Percentiles rank a stretch among this genome's conserved stretches.
Conservation (phyloP, 2,113 vertebrate genomes). For the Trogon melanurus region DNA sequence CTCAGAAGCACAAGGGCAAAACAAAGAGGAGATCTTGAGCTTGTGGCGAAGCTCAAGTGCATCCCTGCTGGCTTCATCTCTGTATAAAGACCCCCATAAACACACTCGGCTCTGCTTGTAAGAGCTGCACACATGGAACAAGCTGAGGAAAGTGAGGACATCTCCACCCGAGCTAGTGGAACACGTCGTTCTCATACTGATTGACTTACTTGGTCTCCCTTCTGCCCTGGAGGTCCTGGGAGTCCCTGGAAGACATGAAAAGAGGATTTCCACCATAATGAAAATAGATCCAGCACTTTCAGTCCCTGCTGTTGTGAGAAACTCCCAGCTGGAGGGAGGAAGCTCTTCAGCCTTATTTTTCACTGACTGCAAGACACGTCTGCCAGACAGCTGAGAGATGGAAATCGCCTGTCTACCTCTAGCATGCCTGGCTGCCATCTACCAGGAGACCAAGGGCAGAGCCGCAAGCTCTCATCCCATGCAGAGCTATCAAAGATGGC, state of each 20-base stretch:
- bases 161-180: background rate
- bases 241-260: conserved; percentile 75
- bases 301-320: background rate
- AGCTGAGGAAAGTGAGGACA: background rate
- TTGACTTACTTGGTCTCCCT: conserved; percentile 82
- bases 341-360: background rate
- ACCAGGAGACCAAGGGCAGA: background rate
- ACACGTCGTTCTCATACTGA: background rate
- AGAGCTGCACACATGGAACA: background rate
- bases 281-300: background rate
- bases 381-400: background rate
- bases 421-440: background rate
- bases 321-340: background rate
- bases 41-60: background rate
- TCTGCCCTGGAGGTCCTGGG: conserved; percentile 80
- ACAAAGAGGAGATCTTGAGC: background rate
- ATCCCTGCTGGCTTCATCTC: background rate
- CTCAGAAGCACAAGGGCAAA: background rate
- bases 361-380: background rate
- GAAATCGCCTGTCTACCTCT: background rate
- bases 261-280: background rate
- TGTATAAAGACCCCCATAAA: accelerated
- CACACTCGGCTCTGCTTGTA: background rate
- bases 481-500: background rate
- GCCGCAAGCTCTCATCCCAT: background rate